Evolutionary conservation across 2,113 vertebrate species (phyloP), one percentile per base, ranked within the genome.

Genomic region (Proteles cristata): DNA sequence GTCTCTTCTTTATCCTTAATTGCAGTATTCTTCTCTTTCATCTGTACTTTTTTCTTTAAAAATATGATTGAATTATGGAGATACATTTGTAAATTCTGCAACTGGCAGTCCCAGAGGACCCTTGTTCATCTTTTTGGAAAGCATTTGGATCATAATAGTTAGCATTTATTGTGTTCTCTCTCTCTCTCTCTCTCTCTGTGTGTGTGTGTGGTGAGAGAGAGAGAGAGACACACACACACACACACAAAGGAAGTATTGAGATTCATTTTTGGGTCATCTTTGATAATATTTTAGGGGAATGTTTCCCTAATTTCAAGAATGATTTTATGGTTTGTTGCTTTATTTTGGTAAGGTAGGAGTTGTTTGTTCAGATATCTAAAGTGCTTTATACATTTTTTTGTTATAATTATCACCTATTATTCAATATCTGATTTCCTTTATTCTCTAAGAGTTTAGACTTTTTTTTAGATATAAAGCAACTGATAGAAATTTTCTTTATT

Each of bases 401-500:
- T 91, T 81, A 50, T 5, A 76, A 63, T 63, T 91, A 58, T 85
- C 53, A 73, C 53, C 95, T 77, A 63, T 26, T 94, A 84, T 90
- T 94, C 25, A 90, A 26, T 76, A 43, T 58, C 31, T 65, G 28
- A 69, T 94, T 92, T 87, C 3, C 15, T 96, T 87, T 66, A 82
- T 93, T 94, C 39, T 96, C 48, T 58, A 25, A 63, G 90, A 81
- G 63, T 86, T 96, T 97, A 87, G 45, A 33, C 15, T 68, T 81
- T 25, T 93, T 74, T 93, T 74, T 88, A 86, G 17, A 48, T 92
- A 84, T 25, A 68, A 74, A 92, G 39, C 31, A 94, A 73, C 9
- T 85, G 65, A 85, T 92, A 69, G 76, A 63, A 50, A 93, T 83
- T 88, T 74, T 74, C n/a, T 88, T 88, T 93, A 35, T 88, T 97